Evolutionary conservation across 2,888 invertebrate genomes (phyloP), one percentile per base, ranked within the genome.

Genomic region (Venustoraphidia nigricollis): DNA sequence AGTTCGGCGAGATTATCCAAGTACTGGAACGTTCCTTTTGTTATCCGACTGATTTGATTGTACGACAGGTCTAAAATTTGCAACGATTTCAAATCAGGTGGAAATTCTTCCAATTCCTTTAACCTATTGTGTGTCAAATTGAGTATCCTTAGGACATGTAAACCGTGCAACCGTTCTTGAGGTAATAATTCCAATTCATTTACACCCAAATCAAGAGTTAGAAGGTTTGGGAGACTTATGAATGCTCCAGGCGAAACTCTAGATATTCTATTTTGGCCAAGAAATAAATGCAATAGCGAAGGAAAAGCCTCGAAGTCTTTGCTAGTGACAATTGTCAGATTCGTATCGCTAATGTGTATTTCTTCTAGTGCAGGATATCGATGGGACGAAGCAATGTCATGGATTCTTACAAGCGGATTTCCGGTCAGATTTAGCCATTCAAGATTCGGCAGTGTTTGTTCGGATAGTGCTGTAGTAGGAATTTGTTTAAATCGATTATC

Each of bases 291-390:
- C 60, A 85, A 77, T 36, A 90, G 67, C 0, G 81, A 76, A 14
- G 87, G 84, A 59, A 89, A 90, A 36, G 83, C 80, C 59, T 87
- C 85, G 59, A 91, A 90, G 60, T 90, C 90, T 61, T 83, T 84
- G 55, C 84, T 85, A 0, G 87, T 87, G 44, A 91, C 76, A 53
- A 89, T 83, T 14, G 81, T 84, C 45, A 90, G 70, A 62, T 90
- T 90, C 8, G 90, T 89, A 41, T 76, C 75, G 52, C 79, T 81
- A 54, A 88, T 81, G 61, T 88, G 80, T 47, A 89, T 73, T 65
- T 89, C 86, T 63, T 87, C 82, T n/a, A 89, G 69, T n/a, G 79
- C 71, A 2, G 86, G 81, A 67, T 84, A 85, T 57, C 77, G 73
- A 57, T 82, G 79, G 38, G 79, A 76, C 50, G 77, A 75, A 57